Evolutionary conservation across 2,797 vertebrate species (phyloP).

Genomic region (Poeciliopsis presidionis): DNA sequence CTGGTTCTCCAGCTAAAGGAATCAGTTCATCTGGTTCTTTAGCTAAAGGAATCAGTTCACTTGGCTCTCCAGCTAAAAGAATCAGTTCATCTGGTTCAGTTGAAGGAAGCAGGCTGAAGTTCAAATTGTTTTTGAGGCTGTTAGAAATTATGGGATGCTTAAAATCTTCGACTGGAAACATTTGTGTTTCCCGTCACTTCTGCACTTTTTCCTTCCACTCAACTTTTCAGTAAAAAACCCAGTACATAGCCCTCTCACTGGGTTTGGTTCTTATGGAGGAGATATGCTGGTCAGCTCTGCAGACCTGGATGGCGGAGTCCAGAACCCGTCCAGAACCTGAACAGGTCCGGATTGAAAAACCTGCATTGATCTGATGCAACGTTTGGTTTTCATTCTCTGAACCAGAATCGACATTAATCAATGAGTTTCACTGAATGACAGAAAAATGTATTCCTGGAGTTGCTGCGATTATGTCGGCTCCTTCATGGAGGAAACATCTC

Average conservation of each 20-base stretch:
- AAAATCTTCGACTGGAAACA: not conserved
- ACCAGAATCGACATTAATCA: not conserved
- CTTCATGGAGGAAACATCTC: not conserved
- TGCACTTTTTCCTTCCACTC: no score
- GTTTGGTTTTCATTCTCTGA: not conserved
- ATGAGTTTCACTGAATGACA: not conserved
- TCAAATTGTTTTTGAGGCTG: no score
- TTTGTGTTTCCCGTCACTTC: not conserved
- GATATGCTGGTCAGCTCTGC: no score
- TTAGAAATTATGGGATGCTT: not conserved
- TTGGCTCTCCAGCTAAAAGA: no score
- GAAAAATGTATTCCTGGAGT: not conserved
- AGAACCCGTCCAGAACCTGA: not conserved
- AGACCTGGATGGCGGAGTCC: not conserved
- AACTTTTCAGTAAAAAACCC: no score
- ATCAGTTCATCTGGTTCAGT: not conserved
- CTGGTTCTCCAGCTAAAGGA: no score
- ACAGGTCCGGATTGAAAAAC: no score
- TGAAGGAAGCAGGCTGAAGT: not conserved
- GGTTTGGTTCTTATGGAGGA: no score
- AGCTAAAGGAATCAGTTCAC: no score
- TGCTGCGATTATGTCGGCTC: not conserved
- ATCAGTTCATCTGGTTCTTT: no score
- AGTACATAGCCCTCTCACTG: not conserved
- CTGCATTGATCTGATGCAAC: no score